A percentile compares a stretch with the other conserved stretches of the same genome.
phyloP scores from a whole-genome alignment of 2,888 invertebrate species.

The Electrophaes corylata region DNA sequence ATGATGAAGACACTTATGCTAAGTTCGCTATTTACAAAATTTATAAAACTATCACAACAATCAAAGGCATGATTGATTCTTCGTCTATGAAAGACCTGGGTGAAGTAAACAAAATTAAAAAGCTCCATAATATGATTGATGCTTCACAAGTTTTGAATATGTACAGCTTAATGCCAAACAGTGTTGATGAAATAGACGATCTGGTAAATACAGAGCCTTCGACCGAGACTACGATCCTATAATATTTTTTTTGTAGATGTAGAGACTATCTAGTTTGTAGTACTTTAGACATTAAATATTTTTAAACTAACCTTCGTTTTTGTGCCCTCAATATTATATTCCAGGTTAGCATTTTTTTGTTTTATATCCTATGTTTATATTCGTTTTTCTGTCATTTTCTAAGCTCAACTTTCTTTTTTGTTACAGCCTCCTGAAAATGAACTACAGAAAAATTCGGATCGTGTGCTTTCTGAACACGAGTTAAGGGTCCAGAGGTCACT shows the following conservation, averaged over 20 bases:
- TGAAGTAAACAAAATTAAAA: constrained; percentile 42
- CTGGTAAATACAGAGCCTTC: constrained; percentile 59
- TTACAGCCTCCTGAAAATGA: constrained; percentile 97
- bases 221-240: constrained; percentile 31
- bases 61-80: constrained; percentile 63
- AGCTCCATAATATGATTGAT: constrained; percentile 34
- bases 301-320: neutral
- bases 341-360: constrained; percentile 24
- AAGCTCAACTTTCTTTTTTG: constrained; percentile 46
- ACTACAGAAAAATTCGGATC: constrained; percentile 92
- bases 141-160: constrained; percentile 50
- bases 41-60: constrained; percentile 59
- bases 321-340: constrained; percentile 7
- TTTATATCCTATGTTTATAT: neutral
- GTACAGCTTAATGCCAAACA: constrained; percentile 64
- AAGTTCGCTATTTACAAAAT: constrained; percentile 72
- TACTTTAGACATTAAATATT: constrained; percentile 11
- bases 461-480: constrained; percentile 96
- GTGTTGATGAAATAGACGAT: constrained; percentile 54
- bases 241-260: constrained; percentile 9
- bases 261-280: constrained; percentile 15
- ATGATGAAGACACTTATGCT: constrained; percentile 61
- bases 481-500: constrained; percentile 96
- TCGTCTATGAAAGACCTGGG: constrained; percentile 68
- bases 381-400: neutral